Percentiles rank a stretch among this genome's conserved stretches.
These are phyloP conservation scores for Cydia strobilella DNA, from an alignment of 1,140 invertebrate genomes.

Conservation along the genomic window DNA sequence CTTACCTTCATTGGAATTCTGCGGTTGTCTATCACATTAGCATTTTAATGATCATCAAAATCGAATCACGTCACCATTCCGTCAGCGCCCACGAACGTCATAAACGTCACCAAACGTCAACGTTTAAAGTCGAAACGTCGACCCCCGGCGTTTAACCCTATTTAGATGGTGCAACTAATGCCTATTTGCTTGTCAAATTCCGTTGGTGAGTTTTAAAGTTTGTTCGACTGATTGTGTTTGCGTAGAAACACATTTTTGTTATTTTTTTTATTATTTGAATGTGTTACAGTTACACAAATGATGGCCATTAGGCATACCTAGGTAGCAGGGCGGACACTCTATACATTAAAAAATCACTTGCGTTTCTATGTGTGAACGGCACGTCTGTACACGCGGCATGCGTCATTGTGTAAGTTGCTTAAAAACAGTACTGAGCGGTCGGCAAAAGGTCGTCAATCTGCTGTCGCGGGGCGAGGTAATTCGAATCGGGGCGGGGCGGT, in stretches of 20 bases:
- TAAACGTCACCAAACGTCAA: background rate
- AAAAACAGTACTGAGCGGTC: too few species aligned
- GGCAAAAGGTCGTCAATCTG: too few species aligned
- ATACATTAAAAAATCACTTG: too few species aligned
- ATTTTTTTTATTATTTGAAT: background rate
- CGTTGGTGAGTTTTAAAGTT: slow-evolving; percentile 4
- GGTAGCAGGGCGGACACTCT: too few species aligned
- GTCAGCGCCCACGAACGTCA: slow-evolving; percentile 35
- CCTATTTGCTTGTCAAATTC: slow-evolving; percentile 42
- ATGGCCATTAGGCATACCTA: too few species aligned
- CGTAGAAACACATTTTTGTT: background rate
- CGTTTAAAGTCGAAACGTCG: slow-evolving; percentile 21
- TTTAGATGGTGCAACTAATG: slow-evolving; percentile 45
- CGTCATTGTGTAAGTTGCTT: too few species aligned
- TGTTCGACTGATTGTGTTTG: background rate
- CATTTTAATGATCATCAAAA: slow-evolving; percentile 48
- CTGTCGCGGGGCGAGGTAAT: too few species aligned
- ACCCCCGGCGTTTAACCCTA: slow-evolving; percentile 49
- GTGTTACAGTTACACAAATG: too few species aligned
- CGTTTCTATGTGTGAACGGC: too few species aligned
- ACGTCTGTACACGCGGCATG: too few species aligned
- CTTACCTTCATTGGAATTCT: slow-evolving; percentile 32
- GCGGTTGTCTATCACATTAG: slow-evolving; percentile 37
- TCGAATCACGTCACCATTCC: slow-evolving; percentile 37
- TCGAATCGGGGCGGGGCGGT: too few species aligned